A percentile compares a stretch with the other conserved stretches of the same genome.
Conservation (phyloP, 64 coral and sea anemone genomes). For the Actinia tenebrosa region DNA sequence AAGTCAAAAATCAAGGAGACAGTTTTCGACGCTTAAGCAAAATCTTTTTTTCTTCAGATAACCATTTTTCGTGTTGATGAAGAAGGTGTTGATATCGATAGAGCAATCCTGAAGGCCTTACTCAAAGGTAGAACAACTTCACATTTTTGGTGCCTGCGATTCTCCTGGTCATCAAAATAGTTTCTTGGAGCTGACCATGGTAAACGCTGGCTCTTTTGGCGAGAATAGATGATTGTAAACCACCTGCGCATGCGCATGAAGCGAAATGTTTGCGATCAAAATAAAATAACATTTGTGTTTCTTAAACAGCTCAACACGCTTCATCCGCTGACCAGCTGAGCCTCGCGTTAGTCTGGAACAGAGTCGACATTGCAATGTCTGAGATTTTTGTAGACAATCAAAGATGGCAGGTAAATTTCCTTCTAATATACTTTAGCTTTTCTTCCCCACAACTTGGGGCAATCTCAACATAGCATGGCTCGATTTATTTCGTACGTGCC, state of each 20-base stretch:
- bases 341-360: constrained; percentile 83
- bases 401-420: constrained; percentile 61
- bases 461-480: no score
- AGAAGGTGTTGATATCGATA: constrained; percentile 77
- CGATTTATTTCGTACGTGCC: no score
- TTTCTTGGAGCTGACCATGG: no score
- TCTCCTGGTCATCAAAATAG: no score
- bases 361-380: constrained; percentile 85
- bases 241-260: no score
- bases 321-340: constrained; percentile 84
- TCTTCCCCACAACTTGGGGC: no score
- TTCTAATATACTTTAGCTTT: no score
- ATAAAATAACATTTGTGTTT: not conserved
- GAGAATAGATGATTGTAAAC: no score
- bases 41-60: constrained; percentile 28
- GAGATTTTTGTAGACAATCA: constrained; percentile 85
- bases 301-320: constrained; percentile 58
- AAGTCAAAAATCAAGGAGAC: no score
- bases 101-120: constrained; percentile 77
- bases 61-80: constrained; percentile 84
- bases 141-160: no score
- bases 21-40: not conserved
- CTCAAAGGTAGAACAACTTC: constrained; percentile 49
- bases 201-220: no score
- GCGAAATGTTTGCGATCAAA: no score